These are phyloP conservation scores for Himalopsyche kuldschensis DNA, from an alignment of 2,888 invertebrate species.

Conservation along the genomic window DNA sequence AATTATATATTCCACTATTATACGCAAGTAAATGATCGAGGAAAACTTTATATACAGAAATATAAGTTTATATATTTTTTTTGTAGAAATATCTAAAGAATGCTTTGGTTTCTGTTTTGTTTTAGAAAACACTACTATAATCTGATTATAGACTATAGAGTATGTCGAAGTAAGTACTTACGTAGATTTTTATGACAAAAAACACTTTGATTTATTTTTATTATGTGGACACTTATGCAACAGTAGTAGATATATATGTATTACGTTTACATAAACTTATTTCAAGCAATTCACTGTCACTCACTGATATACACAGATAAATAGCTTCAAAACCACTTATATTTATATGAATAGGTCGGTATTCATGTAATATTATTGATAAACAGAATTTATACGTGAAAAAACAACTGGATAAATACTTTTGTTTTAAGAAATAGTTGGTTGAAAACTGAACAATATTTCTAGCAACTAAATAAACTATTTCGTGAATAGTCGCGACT, in stretches of 20 bases:
- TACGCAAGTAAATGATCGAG: too few species aligned
- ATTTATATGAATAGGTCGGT: neutral
- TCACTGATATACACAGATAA: neutral
- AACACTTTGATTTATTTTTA: neutral
- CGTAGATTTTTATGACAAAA: neutral
- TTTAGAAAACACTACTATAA: too few species aligned
- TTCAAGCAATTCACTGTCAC: neutral
- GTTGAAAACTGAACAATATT: neutral
- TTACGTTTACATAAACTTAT: neutral
- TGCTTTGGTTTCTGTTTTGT: too few species aligned
- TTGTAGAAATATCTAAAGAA: neutral
- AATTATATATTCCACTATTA: neutral
- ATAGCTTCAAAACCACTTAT: neutral
- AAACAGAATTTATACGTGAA: too few species aligned
- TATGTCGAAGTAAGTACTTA: neutral
- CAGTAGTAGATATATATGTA: neutral
- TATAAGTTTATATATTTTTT: neutral
- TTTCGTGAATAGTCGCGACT: neutral
- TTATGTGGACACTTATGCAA: neutral
- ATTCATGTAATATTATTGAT: neutral
- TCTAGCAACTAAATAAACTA: neutral
- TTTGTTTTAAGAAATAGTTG: neutral
- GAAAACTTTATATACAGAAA: too few species aligned
- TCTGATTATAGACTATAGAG: too few species aligned
- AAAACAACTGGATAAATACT: neutral